Base-by-base conservation (phyloP, 2,888 invertebrate genomes). In the Coleophora deauratella region DNA sequence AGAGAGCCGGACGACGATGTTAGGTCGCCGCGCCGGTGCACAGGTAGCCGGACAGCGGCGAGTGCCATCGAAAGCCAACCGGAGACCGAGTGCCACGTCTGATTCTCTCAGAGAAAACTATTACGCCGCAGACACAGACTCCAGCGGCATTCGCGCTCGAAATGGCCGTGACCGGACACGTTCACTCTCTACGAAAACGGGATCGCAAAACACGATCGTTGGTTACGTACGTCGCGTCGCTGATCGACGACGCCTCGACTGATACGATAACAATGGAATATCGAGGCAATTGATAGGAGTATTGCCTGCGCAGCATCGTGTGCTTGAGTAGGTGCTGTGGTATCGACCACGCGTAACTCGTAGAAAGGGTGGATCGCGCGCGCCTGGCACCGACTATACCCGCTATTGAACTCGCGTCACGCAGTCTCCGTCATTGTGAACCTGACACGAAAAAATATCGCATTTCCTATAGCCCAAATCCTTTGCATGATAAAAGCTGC, bases 311-410 rank as follows among this genome's bases (percentile, higher is more conserved):
- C 62, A 60, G 51, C 52, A 45, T 49, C 51, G 10, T 28, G 28
- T 28, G 6, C 28, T 28, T 8, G 4, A 10, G 31, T 31, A 31
- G 37, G 45, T 50, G 43, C 41, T 46, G 46, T 52, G 53, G 60
- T 72, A 78, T 74, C 72, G 72, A 78, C 66, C 70, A 65, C 53
- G 53, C 51, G 54, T 11, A 4, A 3, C 50, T 52, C 52, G 59
- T 61, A 60, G 54, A 57, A 56, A 69, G 71, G 72, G 69, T 60
- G 55, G 59, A 42, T n/a, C 68, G 28, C 9, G n/a, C 21, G 81
- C 72, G 78, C 73, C 84, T 76, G 84, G 84, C 64, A 74, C 77
- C 64, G 35, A 72, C 65, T 51, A 62, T 71, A 58, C 57, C 68
- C 67, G 66, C 62, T 57, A 67, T 57, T 57, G 59, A 59, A 71